Evolutionary conservation across 2,888 invertebrate genomes (phyloP), one percentile per base, ranked within the genome.

Genomic region (Rhogogaster chlorosoma): DNA sequence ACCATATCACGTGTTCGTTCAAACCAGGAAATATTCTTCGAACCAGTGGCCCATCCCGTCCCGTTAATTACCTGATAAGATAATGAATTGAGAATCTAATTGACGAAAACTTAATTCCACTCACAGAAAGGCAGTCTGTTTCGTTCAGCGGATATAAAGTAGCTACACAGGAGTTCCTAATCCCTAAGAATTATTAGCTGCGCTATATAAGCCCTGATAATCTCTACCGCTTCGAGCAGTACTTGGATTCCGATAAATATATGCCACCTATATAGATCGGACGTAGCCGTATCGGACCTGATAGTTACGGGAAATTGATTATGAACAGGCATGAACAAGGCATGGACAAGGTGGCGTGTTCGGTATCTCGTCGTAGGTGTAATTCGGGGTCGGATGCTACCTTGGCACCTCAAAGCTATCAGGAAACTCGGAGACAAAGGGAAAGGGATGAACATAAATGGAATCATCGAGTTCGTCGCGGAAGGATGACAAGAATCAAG

Each of bases 401-500:
- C 49, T 53, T 77, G 22, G 42, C 53, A 18, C 29, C n/a, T 77
- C 18, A 53, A 6, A 45, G 45, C 53, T 42, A 83, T 45, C 84
- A n/a, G 22, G 29, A 57, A 53, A 36, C 22, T 12, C 64, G 32
- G 38, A 78, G 83, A 80, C 29, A 85, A 75, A 83, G 45, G 38
- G 78, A 22, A 38, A 36, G 38, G 61, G 80, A 80, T 80, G 61
- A 80, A 80, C 61, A 80, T 80, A 38, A 80, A 80, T 22, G 61
- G 38, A 80, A 61, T 80, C 80, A 61, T 80, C 80, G 61, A 61
- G 80, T 80, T 38, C 61, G 80, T 38, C 36, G 80, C 38, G 61
- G 64, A 84, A 84, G 53, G 53, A 64, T 32, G 71, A 77, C 83
- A 85, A 86, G 77, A 80, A 67, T 29, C 67, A 32, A 83, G 45